phyloP scores from a whole-genome alignment of 2,113 vertebrate genomes.

The Bambusicola thoracicus region DNA sequence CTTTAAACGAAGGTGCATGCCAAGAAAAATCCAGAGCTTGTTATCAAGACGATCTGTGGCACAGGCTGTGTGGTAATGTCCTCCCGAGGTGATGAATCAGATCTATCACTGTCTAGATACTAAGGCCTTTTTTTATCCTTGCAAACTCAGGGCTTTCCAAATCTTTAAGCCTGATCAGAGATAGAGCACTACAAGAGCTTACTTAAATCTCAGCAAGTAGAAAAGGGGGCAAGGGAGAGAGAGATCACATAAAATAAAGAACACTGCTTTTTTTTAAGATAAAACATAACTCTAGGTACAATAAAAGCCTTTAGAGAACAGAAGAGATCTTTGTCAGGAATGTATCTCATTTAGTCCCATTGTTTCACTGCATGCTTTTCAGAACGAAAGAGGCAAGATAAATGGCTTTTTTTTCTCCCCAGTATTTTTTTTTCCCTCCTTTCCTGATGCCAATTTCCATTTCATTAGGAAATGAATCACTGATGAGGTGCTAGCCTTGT shows the following conservation, averaged over 20 bases:
- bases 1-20: slow-evolving; percentile 29
- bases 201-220: slow-evolving; percentile 75
- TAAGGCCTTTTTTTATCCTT: slow-evolving; percentile 65
- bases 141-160: slow-evolving; percentile 75
- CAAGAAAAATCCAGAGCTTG: slow-evolving; percentile 33
- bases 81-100: slow-evolving; percentile 43
- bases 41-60: slow-evolving; percentile 55
- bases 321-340: slow-evolving; percentile 75
- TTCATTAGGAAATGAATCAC: slow-evolving; percentile 45
- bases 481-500: slow-evolving; percentile 13
- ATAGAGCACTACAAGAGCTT: slow-evolving; percentile 63
- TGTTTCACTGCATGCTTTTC: slow-evolving; percentile 67
- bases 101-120: slow-evolving; percentile 67
- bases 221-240: slow-evolving; percentile 12
- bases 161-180: slow-evolving; percentile 77
- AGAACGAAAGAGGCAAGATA: too few species aligned
- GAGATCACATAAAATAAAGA: slow-evolving; percentile 63
- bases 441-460: slow-evolving; percentile 50
- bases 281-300: slow-evolving; percentile 65
- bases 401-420: not conserved
- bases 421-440: not conserved
- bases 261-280: slow-evolving; percentile 66
- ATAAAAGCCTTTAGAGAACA: slow-evolving; percentile 73
- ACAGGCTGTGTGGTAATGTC: slow-evolving; percentile 35
- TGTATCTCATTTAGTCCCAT: slow-evolving; percentile 77